Evolutionary conservation across 2,888 invertebrate species (phyloP), one percentile per base, ranked within the genome.

Genomic region (Lasiommata megera): DNA sequence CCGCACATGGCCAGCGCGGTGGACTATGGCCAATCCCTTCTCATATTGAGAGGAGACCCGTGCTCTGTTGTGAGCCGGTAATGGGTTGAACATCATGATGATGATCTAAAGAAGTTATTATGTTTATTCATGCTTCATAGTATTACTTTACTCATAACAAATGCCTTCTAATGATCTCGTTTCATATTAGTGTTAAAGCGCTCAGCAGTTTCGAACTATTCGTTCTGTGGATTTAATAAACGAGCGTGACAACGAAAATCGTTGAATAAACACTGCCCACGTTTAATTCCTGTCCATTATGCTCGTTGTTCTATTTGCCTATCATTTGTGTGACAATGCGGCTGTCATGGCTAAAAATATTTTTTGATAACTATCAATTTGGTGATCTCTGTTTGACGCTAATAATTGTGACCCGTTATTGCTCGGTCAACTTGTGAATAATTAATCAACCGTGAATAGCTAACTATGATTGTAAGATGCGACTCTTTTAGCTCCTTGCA

Each of bases 321-420:
- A 55, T 29, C 46, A 44, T 58, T 52, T 44, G 38, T 38, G 48
- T 58, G 52, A 61, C 34, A 55, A 58, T 55, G 12, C 18, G 34
- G 50, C 43, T 53, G 56, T 59, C 60, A 58, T 31, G 54, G 37
- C 51, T 62, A 50, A 57, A 62, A 62, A 57, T 59, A 52, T 54
- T 57, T 54, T 44, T 37, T 14, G 43, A 38, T 52, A 47, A 40
- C 41, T 41, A 51, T 38, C 44, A 51, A 56, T 43, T 44, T 53
- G 43, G 12, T 44, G 47, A 48, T 61, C 47, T 53, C 23, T 55
- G 41, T 43, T 55, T 53, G 36, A 36, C 23, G 43, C 41, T 52
- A 17, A 18, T 41, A 52, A 52, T 16, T 28, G 23, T 51, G 50
- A 38, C 28, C 28, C 37, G 9, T 6, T 16, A 28, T 51, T 28